A percentile compares a stretch with the other conserved stretches of the same genome.
Evolutionary conservation across 1,140 invertebrate genomes (phyloP).

Genomic region (Temnothorax longispinosus): DNA sequence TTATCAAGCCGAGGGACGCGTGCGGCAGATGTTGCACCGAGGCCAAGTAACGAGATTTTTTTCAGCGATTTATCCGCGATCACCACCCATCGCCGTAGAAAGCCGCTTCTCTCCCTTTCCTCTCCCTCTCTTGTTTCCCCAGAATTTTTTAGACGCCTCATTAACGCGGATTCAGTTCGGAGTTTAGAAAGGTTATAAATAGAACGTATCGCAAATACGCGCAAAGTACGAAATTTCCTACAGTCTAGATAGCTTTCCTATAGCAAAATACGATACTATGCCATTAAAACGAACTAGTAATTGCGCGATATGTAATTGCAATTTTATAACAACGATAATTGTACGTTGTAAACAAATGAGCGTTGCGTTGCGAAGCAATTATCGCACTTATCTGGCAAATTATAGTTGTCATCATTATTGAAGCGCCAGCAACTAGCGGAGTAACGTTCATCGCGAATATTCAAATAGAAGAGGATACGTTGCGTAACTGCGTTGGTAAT

Average conservation of each 20-base stretch:
- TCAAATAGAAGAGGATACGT: not conserved
- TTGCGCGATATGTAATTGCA: not conserved
- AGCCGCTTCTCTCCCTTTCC: too few relatives aligned
- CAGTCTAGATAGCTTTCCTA: not conserved
- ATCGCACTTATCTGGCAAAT: not conserved
- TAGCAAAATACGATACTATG: not conserved
- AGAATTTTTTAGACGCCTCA: not conserved
- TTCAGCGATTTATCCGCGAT: conserved; percentile 44
- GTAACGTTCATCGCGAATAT: not conserved
- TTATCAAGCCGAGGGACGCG: conserved; percentile 41
- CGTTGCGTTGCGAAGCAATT: not conserved
- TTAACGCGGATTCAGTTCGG: not conserved
- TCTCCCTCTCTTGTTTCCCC: not conserved
- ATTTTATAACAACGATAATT: not conserved
- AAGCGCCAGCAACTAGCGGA: not conserved
- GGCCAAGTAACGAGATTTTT: conserved; percentile 45
- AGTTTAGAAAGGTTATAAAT: not conserved
- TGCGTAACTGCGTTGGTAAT: not conserved
- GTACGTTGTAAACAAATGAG: not conserved
- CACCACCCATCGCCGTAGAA: not conserved
- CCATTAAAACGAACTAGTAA: not conserved
- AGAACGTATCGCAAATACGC: not conserved
- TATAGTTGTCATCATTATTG: not conserved
- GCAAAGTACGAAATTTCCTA: not conserved
- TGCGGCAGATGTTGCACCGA: conserved; percentile 26